phyloP scores from a whole-genome alignment of 2,888 invertebrate genomes.

The Heliconius ismenius region DNA sequence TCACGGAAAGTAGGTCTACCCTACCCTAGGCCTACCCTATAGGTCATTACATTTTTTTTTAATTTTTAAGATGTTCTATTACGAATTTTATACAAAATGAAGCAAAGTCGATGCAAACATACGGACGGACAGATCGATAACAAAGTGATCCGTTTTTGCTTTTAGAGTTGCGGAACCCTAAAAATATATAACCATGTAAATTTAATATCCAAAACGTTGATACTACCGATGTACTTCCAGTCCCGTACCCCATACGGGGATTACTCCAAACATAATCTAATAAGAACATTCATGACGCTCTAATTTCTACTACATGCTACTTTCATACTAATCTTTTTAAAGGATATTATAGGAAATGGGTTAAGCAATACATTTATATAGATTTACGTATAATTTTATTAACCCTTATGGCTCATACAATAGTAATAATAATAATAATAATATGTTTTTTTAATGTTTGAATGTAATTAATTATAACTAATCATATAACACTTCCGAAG shows the following conservation, averaged over 20 bases:
- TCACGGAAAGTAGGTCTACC: too few relatives aligned
- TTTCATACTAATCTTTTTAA: conserved; percentile 44
- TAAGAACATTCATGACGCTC: conserved; percentile 39
- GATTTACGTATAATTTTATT: background rate
- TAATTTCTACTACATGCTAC: conserved; percentile 42
- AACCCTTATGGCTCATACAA: background rate
- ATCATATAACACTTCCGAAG: too few relatives aligned
- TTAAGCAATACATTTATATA: conserved; percentile 9
- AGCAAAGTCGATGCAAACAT: too few relatives aligned
- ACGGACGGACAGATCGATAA: too few relatives aligned
- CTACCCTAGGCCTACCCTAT: too few relatives aligned
- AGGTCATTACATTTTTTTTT: too few relatives aligned
- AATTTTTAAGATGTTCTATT: too few relatives aligned
- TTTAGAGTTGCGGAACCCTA: too few relatives aligned
- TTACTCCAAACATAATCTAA: conserved; percentile 40
- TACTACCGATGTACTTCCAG: conserved; percentile 12
- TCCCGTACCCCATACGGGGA: conserved; percentile 14
- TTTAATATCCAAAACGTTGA: conserved; percentile 6
- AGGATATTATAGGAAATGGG: conserved; percentile 27
- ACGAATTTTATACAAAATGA: too few relatives aligned
- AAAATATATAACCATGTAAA: background rate
- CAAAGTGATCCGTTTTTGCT: too few relatives aligned
- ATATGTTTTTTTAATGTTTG: too few relatives aligned
- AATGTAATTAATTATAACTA: too few relatives aligned
- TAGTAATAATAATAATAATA: background rate